phyloP scores from a whole-genome alignment of 2,113 vertebrate genomes.

The Cyprinodon variegatus region DNA sequence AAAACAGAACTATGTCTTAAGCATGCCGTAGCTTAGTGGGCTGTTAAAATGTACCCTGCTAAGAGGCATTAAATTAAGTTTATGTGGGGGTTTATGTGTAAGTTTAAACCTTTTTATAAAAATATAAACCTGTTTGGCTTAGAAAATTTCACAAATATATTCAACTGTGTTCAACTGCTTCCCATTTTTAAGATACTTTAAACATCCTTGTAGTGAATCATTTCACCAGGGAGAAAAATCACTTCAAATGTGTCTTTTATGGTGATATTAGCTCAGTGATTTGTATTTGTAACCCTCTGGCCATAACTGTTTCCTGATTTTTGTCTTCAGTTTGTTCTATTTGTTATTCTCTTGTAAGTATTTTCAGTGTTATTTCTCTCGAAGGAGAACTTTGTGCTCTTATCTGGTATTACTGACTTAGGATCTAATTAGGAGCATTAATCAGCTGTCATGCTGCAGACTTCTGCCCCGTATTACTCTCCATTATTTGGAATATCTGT shows the following conservation, averaged over 20 bases:
- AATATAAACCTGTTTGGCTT: too few species aligned
- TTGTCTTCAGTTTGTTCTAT: slow-evolving; percentile 7
- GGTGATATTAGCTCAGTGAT: background rate
- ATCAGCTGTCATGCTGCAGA: slow-evolving; percentile 55
- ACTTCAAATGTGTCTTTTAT: too few species aligned
- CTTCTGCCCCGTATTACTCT: slow-evolving; percentile 26
- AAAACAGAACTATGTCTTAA: too few species aligned
- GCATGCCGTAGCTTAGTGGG: too few species aligned
- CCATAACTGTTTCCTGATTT: background rate
- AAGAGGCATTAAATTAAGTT: too few species aligned
- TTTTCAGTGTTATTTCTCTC: slow-evolving; percentile 15
- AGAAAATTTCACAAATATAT: too few species aligned
- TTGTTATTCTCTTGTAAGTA: slow-evolving; percentile 16
- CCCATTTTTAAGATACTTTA: background rate
- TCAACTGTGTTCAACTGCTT: too few species aligned
- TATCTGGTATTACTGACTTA: slow-evolving; percentile 34
- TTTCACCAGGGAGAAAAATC: too few species aligned
- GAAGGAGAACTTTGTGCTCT: slow-evolving; percentile 15
- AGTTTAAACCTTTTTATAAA: too few species aligned
- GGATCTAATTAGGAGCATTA: slow-evolving; percentile 55
- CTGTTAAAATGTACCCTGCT: too few species aligned
- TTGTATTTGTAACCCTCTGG: background rate
- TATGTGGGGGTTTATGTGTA: too few species aligned
- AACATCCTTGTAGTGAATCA: background rate
- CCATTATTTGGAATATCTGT: slow-evolving; percentile 33